Conservation (phyloP, 1,140 invertebrate genomes). For the Linepithema humile region DNA sequence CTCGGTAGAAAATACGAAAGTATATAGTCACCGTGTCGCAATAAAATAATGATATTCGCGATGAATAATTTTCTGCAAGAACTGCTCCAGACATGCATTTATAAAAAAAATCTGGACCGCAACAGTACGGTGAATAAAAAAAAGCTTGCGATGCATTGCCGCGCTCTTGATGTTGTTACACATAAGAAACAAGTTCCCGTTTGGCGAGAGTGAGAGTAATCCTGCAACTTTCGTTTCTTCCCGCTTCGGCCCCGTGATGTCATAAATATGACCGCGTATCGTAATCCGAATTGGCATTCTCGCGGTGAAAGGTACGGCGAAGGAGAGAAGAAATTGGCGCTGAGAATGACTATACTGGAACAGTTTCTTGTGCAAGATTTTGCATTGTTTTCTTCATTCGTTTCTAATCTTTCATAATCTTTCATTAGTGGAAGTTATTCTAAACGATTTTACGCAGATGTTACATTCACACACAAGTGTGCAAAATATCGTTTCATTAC, state of each 20-base stretch:
- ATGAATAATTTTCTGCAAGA: neutral
- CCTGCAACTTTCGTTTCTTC: conserved; percentile 80
- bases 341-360: neutral
- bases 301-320: conserved; percentile 71
- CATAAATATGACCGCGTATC: conserved; percentile 78
- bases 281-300: conserved; percentile 74
- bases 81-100: neutral
- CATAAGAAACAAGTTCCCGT: conserved; percentile 72
- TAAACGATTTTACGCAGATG: neutral
- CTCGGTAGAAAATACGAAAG: conserved; percentile 11
- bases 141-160: neutral
- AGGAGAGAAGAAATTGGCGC: conserved; percentile 60
- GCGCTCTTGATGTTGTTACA: conserved; percentile 45
- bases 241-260: conserved; percentile 76
- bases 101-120: neutral
- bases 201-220: conserved; percentile 79
- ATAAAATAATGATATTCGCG: neutral
- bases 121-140: neutral
- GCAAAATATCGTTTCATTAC: neutral
- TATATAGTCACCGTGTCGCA: neutral
- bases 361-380: neutral
- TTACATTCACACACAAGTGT: neutral
- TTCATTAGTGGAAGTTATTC: too few species aligned
- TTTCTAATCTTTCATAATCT: too few species aligned
- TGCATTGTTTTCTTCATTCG: neutral